A percentile compares a stretch with the other conserved stretches of the same genome.
phyloP scores from a whole-genome alignment of 2,888 invertebrate species.

The Altica lythri region DNA sequence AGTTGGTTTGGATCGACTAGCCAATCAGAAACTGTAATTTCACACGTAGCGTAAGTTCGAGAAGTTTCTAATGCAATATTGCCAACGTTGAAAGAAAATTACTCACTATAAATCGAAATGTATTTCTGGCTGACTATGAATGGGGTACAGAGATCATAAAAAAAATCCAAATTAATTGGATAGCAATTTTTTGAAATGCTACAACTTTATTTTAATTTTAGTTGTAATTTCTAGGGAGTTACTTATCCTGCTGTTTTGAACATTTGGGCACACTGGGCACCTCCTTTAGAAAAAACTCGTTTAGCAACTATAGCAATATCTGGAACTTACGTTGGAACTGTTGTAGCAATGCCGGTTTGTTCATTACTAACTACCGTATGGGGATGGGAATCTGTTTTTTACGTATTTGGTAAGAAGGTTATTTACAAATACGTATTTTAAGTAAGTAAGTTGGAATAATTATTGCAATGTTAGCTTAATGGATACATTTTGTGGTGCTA shows the following conservation, averaged over 20 bases:
- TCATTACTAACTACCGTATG: constrained; percentile 73
- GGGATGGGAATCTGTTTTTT: constrained; percentile 82
- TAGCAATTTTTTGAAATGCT: too few species aligned
- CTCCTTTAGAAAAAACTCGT: constrained; percentile 74
- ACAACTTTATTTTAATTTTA: too few species aligned
- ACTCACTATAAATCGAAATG: too few species aligned
- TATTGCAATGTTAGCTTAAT: background rate
- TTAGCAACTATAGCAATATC: constrained; percentile 74
- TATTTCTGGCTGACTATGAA: too few species aligned
- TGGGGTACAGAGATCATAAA: too few species aligned
- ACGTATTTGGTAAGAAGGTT: constrained; percentile 62
- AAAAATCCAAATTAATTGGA: too few species aligned
- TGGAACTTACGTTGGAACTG: constrained; percentile 83
- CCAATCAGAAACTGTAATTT: too few species aligned
- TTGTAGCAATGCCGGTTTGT: constrained; percentile 78
- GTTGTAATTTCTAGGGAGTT: constrained; percentile 69
- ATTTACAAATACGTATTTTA: background rate
- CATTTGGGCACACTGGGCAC: constrained; percentile 85
- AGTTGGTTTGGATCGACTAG: too few species aligned
- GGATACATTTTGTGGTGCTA: background rate
- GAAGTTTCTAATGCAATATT: too few species aligned
- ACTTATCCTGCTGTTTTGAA: constrained; percentile 61
- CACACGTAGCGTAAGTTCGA: too few species aligned
- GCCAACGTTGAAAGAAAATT: too few species aligned
- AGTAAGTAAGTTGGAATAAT: background rate